Base-by-base conservation (phyloP, 2,888 invertebrate genomes). In the Andrena dorsata region DNA sequence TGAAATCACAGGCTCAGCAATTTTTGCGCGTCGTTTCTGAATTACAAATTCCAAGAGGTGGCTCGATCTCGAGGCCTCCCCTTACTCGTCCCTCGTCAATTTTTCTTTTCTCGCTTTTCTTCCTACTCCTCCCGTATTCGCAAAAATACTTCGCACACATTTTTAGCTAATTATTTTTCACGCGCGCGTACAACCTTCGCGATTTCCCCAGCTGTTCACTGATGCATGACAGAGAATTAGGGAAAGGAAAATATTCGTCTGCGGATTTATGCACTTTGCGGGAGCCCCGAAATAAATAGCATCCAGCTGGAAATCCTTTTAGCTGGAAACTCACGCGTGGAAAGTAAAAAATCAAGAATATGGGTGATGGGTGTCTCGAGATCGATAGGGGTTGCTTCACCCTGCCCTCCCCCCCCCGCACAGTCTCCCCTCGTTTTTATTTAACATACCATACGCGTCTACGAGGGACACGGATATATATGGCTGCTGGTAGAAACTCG, bases 11-110 rank as follows among this genome's bases (percentile, higher is more conserved):
- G 51, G 20, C 30, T 75, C 86, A 64, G 61, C 83, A 60, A 58
- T 65, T 77, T 77, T 77, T 71, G 35, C 58, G 20, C 61, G 61
- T 8, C 65, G 30, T 32, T 20, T 60, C 58, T 47, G 68, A 83
- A 85, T 83, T 75, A 77, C 76, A 70, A 69, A 83, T 85, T 83
- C 69, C 71, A 26, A 81, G 80, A 63, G 71, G 53, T 32, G 47
- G 26, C 51, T 26, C 61, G 56, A 28, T 47, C 72, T 71, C 8
- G 20, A 49, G 16, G 30, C 53, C 58, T 70, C 66, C 71, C 23
- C 13, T 61, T 66, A 5, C 63, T 64, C 20, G 8, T 23, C 13
- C 13, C 13, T 49, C 58, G 35, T 75, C n/a, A 13, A 20, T 56
- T 28, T 63, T 47, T 7, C 5, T 16, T 6, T 23, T n/a, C 16